Conservation (phyloP, 1,140 invertebrate genomes). For the Potamilus streckersoni region DNA sequence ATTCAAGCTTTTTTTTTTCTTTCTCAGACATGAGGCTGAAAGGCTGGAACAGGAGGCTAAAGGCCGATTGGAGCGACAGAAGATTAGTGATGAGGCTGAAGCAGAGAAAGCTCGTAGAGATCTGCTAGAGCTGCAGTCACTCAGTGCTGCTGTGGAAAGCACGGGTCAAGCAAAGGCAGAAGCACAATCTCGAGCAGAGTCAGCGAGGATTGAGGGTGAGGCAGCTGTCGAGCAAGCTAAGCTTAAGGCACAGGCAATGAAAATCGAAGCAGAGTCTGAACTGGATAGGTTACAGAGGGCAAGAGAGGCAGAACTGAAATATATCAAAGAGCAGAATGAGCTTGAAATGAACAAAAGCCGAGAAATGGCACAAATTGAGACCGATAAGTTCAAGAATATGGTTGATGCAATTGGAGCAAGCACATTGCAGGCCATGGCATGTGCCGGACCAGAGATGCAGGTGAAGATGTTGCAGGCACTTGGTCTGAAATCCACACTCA, state of each 20-base stretch:
- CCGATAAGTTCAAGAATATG: slow-evolving; percentile 69
- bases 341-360: slow-evolving; percentile 67
- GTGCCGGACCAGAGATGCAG: slow-evolving; percentile 70
- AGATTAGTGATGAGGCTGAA: slow-evolving; percentile 70
- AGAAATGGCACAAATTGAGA: slow-evolving; percentile 68
- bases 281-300: slow-evolving; percentile 68
- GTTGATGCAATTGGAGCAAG: slow-evolving; percentile 69
- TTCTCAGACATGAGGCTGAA: slow-evolving; percentile 71
- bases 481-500: slow-evolving; percentile 70
- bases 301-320: slow-evolving; percentile 70
- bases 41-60: slow-evolving; percentile 72
- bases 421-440: slow-evolving; percentile 69
- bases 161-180: slow-evolving; percentile 72
- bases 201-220: slow-evolving; percentile 71
- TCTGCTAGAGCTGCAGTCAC: slow-evolving; percentile 69
- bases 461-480: slow-evolving; percentile 69
- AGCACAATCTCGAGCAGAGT: slow-evolving; percentile 69
- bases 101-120: slow-evolving; percentile 69
- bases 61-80: slow-evolving; percentile 70
- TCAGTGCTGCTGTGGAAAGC: slow-evolving; percentile 65
- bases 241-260: slow-evolving; percentile 69
- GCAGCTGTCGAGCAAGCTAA: slow-evolving; percentile 71
- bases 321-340: slow-evolving; percentile 68
- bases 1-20: neutral
- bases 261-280: slow-evolving; percentile 71